Percentiles rank a stretch among this genome's conserved stretches.
Evolutionary conservation across 2,113 vertebrate species (phyloP).

Genomic region (Calonectris borealis): DNA sequence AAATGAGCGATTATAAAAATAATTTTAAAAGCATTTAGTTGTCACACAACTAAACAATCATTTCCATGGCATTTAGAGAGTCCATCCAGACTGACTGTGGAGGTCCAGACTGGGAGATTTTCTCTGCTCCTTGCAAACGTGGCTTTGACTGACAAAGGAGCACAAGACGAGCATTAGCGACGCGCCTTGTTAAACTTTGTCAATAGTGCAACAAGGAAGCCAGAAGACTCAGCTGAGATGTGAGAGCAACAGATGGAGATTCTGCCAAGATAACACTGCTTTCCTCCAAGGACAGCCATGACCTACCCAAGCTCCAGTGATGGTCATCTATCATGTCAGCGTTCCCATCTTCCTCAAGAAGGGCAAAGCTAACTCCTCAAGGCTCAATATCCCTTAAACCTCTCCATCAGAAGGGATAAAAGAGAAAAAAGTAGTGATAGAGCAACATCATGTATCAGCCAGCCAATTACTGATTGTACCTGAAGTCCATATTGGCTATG

Average conservation of each 20-base stretch:
- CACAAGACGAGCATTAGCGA: accelerated
- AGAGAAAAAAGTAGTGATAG: background rate
- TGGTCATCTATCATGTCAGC: background rate
- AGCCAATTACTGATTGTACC: background rate
- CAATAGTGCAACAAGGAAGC: background rate
- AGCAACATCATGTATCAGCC: background rate
- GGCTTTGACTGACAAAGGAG: background rate
- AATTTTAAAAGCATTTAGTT: background rate
- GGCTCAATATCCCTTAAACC: background rate
- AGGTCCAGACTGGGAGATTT: background rate
- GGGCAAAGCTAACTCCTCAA: background rate
- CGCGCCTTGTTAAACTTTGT: background rate
- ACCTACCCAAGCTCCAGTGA: background rate
- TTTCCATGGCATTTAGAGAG: background rate
- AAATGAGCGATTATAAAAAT: background rate
- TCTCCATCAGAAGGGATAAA: background rate
- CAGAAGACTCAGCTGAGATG: background rate
- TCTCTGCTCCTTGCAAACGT: background rate
- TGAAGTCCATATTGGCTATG: background rate
- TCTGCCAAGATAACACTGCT: background rate
- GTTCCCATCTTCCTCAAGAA: background rate
- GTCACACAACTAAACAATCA: background rate
- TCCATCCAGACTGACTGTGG: background rate
- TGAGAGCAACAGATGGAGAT: background rate
- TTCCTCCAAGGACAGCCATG: background rate